phyloP scores from a whole-genome alignment of 1,140 invertebrate genomes.

The Dryas iulia region DNA sequence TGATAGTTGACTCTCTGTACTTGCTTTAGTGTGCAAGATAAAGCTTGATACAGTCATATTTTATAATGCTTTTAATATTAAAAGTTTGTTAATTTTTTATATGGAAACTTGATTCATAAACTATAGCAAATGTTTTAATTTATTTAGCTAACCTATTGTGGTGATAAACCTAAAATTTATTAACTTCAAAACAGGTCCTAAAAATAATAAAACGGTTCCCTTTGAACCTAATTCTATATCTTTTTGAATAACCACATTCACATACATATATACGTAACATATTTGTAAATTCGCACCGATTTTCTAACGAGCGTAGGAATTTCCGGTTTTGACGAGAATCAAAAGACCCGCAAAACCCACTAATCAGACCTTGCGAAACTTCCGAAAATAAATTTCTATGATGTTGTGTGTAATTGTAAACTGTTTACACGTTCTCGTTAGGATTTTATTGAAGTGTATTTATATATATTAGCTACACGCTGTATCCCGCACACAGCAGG shows the following conservation, averaged over 20 bases:
- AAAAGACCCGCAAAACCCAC: constrained; percentile 32
- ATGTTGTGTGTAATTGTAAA: too few species aligned
- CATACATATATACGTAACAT: constrained; percentile 20
- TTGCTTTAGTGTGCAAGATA: too few species aligned
- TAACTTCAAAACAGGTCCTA: background rate
- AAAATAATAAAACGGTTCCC: too few species aligned
- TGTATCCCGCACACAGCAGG: too few species aligned
- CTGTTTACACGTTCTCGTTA: constrained; percentile 13
- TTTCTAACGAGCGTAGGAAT: constrained; percentile 9
- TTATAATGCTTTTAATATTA: too few species aligned
- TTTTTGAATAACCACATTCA: constrained; percentile 23
- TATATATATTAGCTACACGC: too few species aligned
- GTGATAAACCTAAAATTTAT: background rate
- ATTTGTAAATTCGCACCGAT: background rate
- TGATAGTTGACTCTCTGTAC: too few species aligned
- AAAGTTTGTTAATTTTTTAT: too few species aligned
- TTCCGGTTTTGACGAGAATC: constrained; percentile 33
- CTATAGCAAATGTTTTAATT: too few species aligned
- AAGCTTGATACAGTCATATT: too few species aligned
- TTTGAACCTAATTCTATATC: background rate
- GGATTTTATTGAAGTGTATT: constrained; percentile 14
- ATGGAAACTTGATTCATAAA: too few species aligned
- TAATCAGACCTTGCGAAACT: constrained; percentile 31
- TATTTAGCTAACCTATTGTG: too few species aligned
- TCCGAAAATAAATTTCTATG: constrained; percentile 26